Conservation (phyloP, 2,113 vertebrate species). For the Grantiella picta region DNA sequence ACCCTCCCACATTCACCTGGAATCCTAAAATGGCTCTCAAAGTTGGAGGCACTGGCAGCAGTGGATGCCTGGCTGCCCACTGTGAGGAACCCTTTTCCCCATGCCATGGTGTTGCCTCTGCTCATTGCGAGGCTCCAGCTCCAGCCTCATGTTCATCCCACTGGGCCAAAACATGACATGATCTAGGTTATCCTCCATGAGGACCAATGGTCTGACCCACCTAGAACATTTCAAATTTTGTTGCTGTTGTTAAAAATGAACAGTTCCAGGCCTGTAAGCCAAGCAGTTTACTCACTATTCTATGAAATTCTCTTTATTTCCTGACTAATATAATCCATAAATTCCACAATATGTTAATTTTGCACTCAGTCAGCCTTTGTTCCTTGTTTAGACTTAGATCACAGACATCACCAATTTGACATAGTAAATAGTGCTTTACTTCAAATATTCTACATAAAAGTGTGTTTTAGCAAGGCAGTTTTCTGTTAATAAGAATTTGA, state of each 20-base stretch:
- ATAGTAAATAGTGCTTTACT: background rate
- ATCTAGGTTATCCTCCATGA: background rate
- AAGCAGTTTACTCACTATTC: background rate
- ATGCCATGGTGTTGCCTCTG: background rate
- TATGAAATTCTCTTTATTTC: background rate
- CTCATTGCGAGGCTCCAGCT: background rate
- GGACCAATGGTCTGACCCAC: background rate
- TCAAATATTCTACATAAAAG: background rate
- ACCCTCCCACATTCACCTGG: background rate
- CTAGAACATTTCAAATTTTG: background rate
- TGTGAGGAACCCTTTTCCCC: background rate
- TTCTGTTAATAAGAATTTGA: background rate
- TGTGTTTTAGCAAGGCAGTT: background rate
- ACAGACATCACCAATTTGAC: background rate
- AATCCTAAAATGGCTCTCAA: background rate
- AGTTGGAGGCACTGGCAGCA: background rate
- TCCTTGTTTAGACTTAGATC: background rate
- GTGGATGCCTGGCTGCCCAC: background rate
- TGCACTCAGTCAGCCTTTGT: background rate
- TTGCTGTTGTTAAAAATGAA: background rate
- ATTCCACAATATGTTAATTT: background rate
- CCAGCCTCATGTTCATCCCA: background rate
- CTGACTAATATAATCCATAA: background rate
- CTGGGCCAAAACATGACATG: background rate
- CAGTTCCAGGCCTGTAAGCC: background rate